Percentiles rank a stretch among this genome's conserved stretches.
phyloP scores from a whole-genome alignment of 2,113 vertebrate species.

The Myrmophylax atrothorax region DNA sequence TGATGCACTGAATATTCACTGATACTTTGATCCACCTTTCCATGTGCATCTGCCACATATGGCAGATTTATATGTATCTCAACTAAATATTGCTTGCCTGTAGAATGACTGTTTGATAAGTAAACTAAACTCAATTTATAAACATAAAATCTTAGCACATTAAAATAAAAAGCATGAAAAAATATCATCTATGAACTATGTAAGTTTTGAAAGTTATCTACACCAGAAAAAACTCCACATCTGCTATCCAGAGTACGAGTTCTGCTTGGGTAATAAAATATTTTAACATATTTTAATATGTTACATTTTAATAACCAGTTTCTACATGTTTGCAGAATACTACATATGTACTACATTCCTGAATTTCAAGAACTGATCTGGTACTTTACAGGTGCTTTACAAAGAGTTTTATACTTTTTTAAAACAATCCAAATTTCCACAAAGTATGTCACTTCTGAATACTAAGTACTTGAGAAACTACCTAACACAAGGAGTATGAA shows the following conservation, averaged over 20 bases:
- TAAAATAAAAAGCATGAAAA: neutral
- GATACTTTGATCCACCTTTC: neutral
- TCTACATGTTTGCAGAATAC: neutral
- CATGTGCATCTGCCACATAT: neutral
- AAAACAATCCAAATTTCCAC: neutral
- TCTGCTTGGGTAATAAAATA: neutral
- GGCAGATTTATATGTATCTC: neutral
- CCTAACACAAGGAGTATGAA: neutral
- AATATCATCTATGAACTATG: rapidly evolving
- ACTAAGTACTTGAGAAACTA: neutral
- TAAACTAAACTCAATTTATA: neutral
- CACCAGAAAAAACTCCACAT: neutral
- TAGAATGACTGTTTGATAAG: neutral
- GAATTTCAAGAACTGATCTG: neutral
- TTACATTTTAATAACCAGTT: neutral
- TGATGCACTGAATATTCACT: neutral
- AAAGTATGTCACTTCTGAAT: neutral
- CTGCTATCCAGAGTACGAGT: neutral
- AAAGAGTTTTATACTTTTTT: neutral
- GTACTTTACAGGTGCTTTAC: neutral
- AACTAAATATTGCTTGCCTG: neutral
- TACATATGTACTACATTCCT: neutral
- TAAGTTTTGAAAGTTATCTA: neutral
- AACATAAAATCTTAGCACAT: neutral
- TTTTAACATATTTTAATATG: neutral